These are phyloP conservation scores for Microctenopoma stevenorrisi DNA, from an alignment of 2,797 vertebrate species.

Conservation along the genomic window DNA sequence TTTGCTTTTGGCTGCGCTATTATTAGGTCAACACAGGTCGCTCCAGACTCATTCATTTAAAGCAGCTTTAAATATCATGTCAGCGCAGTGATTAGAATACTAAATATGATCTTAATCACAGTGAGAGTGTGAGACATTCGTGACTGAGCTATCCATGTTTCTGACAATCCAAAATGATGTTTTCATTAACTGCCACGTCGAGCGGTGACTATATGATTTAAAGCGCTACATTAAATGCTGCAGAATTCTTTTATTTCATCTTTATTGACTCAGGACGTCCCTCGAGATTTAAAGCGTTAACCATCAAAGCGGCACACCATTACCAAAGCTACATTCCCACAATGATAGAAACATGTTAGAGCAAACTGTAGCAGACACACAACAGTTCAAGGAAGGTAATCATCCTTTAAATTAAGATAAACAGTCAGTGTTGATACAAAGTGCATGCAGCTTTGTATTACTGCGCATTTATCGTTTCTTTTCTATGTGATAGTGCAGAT, in stretches of 20 bases:
- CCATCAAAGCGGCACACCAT: background rate
- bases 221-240: background rate
- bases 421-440: conserved; percentile 4
- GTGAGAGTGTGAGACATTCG: conserved; percentile 27
- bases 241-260: conserved; percentile 2
- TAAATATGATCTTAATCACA: conserved; percentile 47
- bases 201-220: background rate
- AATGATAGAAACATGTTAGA: conserved; percentile 17
- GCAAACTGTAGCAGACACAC: background rate
- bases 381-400: conserved; percentile 18
- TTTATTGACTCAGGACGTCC: conserved; percentile 10
- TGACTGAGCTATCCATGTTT: conserved; percentile 27
- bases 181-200: background rate
- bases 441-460: conserved; percentile 1
- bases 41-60: conserved; percentile 30
- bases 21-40: conserved; percentile 30
- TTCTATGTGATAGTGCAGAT: conserved; percentile 5
- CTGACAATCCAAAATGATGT: conserved; percentile 16
- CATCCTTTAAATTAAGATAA: background rate
- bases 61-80: conserved; percentile 41
- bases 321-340: background rate
- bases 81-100: conserved; percentile 39
- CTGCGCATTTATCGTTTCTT: background rate
- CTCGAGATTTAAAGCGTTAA: background rate
- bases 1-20: conserved; percentile 16